Evolutionary conservation across 2,888 invertebrate genomes (phyloP).

Genomic region (Psylliodes chrysocephalus): DNA sequence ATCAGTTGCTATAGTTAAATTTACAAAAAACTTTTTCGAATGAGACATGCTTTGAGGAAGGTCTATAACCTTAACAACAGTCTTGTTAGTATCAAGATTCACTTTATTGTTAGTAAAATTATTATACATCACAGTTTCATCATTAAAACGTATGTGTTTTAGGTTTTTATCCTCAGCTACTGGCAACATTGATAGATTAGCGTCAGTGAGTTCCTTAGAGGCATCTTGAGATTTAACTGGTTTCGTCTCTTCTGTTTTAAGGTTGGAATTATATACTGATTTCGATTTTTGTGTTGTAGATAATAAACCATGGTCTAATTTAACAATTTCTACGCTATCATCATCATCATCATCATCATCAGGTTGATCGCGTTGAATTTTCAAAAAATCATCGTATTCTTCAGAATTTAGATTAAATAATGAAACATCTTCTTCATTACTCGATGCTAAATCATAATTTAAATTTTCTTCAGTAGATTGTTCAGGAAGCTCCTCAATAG

Average conservation of each 20-base stretch:
- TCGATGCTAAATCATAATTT: constrained; percentile 4
- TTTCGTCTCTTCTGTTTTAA: neutral
- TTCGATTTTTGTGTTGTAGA: constrained; percentile 55
- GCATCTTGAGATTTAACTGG: constrained; percentile 40
- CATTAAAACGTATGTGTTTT: constrained; percentile 50
- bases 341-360: constrained; percentile 54
- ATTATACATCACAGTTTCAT: constrained; percentile 49
- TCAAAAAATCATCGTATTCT: constrained; percentile 49
- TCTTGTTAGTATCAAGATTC: constrained; percentile 47
- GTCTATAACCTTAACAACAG: constrained; percentile 57
- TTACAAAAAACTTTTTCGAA: constrained; percentile 78
- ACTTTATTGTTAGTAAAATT: constrained; percentile 46
- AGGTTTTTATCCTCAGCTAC: constrained; percentile 37
- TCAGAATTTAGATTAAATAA: constrained; percentile 42
- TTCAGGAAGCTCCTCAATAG: no score
- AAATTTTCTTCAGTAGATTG: constrained; percentile 19
- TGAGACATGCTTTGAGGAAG: constrained; percentile 61
- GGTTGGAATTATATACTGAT: constrained; percentile 48
- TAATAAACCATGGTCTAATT: constrained; percentile 57
- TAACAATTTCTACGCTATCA: constrained; percentile 65
- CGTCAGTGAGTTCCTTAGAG: constrained; percentile 59
- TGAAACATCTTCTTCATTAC: constrained; percentile 38
- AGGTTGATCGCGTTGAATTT: constrained; percentile 64
- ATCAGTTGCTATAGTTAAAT: constrained; percentile 83
- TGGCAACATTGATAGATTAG: constrained; percentile 52